A percentile compares a stretch with the other conserved stretches of the same genome.
These are phyloP conservation scores for Harmothoe impar DNA, from an alignment of 2,888 invertebrate species.

Conservation along the genomic window DNA sequence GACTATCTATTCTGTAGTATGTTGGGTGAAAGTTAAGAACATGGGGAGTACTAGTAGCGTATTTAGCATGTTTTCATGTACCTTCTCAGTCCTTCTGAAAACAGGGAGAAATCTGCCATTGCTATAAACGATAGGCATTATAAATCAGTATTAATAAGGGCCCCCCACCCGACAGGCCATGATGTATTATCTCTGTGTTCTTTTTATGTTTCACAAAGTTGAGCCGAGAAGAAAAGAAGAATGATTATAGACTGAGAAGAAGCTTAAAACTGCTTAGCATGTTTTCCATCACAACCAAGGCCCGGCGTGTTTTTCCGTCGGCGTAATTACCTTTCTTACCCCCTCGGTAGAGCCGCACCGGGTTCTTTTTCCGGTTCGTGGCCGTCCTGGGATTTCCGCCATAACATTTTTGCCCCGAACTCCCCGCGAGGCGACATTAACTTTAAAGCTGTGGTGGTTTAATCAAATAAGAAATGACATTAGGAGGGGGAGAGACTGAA, in stretches of 20 bases:
- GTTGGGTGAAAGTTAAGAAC: too few species aligned
- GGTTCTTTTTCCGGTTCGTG: neutral
- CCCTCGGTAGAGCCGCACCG: neutral
- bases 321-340: constrained; percentile 12
- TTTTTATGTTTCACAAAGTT: constrained; percentile 13
- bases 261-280: constrained; percentile 45
- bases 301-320: neutral
- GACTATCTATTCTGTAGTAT: too few species aligned
- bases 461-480: constrained; percentile 57
- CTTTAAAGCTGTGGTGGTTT: constrained; percentile 47
- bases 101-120: neutral
- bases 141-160: constrained; percentile 31
- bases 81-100: too few species aligned
- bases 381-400: constrained; percentile 25
- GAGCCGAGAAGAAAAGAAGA: constrained; percentile 32
- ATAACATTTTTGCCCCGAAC: neutral
- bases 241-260: constrained; percentile 30
- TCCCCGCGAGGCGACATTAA: constrained; percentile 52
- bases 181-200: neutral
- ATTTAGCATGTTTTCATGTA: too few species aligned
- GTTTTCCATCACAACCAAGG: constrained; percentile 33
- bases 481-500: neutral
- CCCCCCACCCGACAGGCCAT: neutral
- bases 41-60: too few species aligned
- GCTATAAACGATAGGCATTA: constrained; percentile 28